Base-by-base conservation (phyloP, 2,888 invertebrate species). In the Morpho deidamia region DNA sequence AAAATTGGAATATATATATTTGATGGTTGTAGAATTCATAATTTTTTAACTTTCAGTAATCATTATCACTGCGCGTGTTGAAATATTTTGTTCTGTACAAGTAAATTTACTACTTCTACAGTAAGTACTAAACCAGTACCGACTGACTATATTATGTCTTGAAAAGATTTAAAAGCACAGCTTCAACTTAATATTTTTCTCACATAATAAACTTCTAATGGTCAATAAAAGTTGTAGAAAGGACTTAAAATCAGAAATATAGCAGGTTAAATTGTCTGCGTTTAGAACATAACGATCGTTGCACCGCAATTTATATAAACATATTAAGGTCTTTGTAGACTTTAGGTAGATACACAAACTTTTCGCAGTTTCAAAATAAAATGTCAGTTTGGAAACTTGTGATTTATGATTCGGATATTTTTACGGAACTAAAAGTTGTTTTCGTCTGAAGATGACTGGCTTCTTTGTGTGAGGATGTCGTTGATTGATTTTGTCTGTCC, bases 331-430 rank as follows among this genome's bases (percentile, higher is more conserved):
- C 34, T 42, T 34, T 11, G 42, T 40, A 49, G 42, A 42, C 34
- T 41, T 42, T 35, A 42, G n/a, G 8, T 43, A 48, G 40, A 73
- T 67, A 71, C 64, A 64, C 68, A 68, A 72, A 74, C 74, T 76
- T 71, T 65, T 68, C 68, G 71, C 72, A 69, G 62, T 68, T 78
- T 74, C 69, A 71, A 71, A 78, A 74, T 72, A 78, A 78, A 81
- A 77, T 67, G 72, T 76, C 76, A 71, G 77, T 76, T 72, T 71
- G 73, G 67, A 76, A 76, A 71, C 71, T 68, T 49, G 72, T 76
- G 75, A 81, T 80, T 76, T 80, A 80, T 74, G 62, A 67, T 65
- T 60, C 62, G 70, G 68, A 70, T 63, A 78, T 76, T 76, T 74
- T 71, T 58, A 64, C 61, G 55, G 56, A 70, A 75, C 74, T 62